These are phyloP conservation scores for Callinectes sapidus DNA, from an alignment of 2,888 invertebrate genomes.

Conservation along the genomic window DNA sequence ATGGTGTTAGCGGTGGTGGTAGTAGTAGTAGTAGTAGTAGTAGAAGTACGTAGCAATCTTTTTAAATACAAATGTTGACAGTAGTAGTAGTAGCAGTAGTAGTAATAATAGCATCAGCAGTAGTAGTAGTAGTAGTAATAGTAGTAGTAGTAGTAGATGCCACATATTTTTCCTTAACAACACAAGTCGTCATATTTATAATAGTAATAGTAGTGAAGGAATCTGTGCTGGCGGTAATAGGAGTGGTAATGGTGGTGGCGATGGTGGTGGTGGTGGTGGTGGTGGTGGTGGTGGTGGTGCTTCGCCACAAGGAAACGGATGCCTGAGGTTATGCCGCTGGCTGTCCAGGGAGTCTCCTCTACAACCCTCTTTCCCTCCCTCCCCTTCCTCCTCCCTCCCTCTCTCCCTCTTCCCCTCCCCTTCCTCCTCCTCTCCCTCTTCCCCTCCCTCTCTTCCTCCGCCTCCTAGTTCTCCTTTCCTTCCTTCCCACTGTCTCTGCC, in stretches of 20 bases:
- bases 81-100: no score
- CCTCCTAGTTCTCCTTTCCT: background rate
- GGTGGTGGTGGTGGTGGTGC: background rate
- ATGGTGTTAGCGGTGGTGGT: background rate
- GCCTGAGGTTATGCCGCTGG: conserved; percentile 7
- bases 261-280: conserved; percentile 15
- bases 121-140: no score
- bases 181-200: background rate
- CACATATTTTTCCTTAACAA: no score
- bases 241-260: background rate
- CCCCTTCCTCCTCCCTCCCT: background rate
- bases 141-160: no score
- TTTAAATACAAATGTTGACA: no score
- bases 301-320: background rate
- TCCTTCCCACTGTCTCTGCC: background rate
- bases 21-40: no score
- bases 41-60: no score
- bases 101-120: no score
- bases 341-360: conserved; percentile 24
- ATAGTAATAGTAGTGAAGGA: background rate
- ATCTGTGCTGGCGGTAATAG: background rate
- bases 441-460: background rate
- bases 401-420: background rate
- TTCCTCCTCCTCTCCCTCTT: background rate
- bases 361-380: conserved; percentile 16